Conservation (phyloP, 2,797 vertebrate genomes). For the Balearica regulorum region DNA sequence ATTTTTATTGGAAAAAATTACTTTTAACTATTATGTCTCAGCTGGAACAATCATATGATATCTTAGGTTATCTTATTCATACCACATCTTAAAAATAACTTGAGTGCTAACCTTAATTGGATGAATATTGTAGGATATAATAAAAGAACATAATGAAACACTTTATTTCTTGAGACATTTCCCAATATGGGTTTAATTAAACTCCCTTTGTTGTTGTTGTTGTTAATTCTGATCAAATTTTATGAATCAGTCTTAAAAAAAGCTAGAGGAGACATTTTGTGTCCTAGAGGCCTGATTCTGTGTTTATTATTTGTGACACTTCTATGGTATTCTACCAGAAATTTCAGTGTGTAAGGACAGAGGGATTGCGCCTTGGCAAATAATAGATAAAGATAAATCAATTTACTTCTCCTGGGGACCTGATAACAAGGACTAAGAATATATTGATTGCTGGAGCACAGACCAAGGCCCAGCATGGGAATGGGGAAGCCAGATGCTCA, state of each 20-base stretch:
- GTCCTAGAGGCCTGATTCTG: neutral
- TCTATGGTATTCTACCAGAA: neutral
- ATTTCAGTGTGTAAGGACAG: neutral
- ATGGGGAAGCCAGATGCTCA: rapidly evolving
- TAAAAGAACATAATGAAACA: slow-evolving; percentile 20
- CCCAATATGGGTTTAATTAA: slow-evolving; percentile 32
- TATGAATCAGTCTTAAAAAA: neutral
- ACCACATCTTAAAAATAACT: slow-evolving; percentile 34
- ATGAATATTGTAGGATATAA: slow-evolving; percentile 9
- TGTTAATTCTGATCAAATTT: slow-evolving; percentile 8
- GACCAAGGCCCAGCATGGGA: neutral
- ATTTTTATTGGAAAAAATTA: slow-evolving; percentile 45
- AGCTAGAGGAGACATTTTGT: neutral
- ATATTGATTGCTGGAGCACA: neutral
- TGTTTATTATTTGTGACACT: neutral
- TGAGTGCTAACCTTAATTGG: slow-evolving; percentile 30
- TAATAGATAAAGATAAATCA: neutral
- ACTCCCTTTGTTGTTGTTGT: neutral
- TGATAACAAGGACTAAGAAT: neutral
- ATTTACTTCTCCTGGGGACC: neutral
- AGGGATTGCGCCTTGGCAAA: neutral
- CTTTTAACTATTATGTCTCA: slow-evolving; percentile 38
- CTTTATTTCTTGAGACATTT: slow-evolving; percentile 5
- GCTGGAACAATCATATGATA: slow-evolving; percentile 23
- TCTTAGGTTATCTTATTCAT: slow-evolving; percentile 21